Base-by-base conservation (phyloP, 2,113 vertebrate species). In the Nesogale talazaci region DNA sequence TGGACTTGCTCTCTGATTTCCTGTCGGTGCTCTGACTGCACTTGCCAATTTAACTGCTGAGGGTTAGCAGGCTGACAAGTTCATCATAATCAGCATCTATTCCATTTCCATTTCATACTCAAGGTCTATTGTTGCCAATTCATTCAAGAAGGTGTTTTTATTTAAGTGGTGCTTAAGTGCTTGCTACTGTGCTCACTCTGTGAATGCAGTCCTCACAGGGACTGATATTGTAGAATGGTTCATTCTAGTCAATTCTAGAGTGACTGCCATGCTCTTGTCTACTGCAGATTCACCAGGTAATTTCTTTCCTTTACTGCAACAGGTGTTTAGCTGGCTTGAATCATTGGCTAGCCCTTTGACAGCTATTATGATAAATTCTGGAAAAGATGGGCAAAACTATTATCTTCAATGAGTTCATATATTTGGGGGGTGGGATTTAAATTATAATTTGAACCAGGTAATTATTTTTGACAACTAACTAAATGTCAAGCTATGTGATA, bases 51-150 rank as follows among this genome's bases (percentile, higher is more conserved):
- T 94, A 76, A 83, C 90, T 81, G 87, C 57, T 0, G 4, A 78
- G 22, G 88, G 77, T 88, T 77, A 91, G 90, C 76, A n/a, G 42
- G 92, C 96, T 81, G 94, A 91, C 84, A 92, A 59, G 75, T 94
- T 94, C 92, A 85, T 96, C 91, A 84, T 67, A 95, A 96, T 96
- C 94, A 96, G 86, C 89, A 93, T 93, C 96, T 87, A 89, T 90
- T 96, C 92, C 86, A 84, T 92, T 96, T 95, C 90, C 94, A 94
- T 96, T 95, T 96, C 81, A 90, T 95, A 96, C 96, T 96, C 89
- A 94, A 81, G 88, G 77, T 93, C 96, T 95, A 95, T 96, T 95
- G 95, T 96, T 93, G 76, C 92, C 95, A 95, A 77, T 95, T 96
- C 92, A 95, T 94, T 96, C 90, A 95, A 95, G 95, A 94, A 95